Evolutionary conservation across 2,797 vertebrate species (phyloP).

Genomic region (Liparis tanakae): DNA sequence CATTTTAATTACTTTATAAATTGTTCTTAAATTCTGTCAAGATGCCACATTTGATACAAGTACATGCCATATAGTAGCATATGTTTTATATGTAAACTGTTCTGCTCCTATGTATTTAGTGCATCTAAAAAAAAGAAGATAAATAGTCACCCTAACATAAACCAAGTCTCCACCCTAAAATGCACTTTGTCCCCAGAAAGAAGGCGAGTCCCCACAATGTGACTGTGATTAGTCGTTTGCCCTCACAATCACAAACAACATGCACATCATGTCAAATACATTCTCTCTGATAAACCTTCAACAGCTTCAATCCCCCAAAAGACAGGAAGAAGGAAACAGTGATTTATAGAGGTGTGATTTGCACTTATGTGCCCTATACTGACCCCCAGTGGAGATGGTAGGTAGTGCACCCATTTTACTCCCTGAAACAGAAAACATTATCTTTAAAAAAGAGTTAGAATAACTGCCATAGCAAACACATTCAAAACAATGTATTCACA

Average conservation of each 20-base stretch:
- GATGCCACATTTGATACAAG: not conserved
- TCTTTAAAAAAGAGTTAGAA: not conserved
- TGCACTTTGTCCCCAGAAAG: not conserved
- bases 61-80: not conserved
- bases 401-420: conserved; percentile 13
- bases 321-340: not conserved
- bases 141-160: not conserved
- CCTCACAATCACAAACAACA: not conserved
- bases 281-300: not conserved
- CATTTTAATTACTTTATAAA: not conserved
- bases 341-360: not conserved
- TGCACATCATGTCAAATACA: not conserved
- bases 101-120: not conserved
- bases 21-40: not conserved
- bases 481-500: not conserved
- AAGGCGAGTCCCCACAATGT: not conserved
- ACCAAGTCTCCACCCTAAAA: not conserved
- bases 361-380: conserved; percentile 25
- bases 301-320: not conserved
- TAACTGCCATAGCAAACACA: not conserved
- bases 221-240: not conserved
- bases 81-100: not conserved
- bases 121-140: not conserved
- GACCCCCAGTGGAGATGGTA: conserved; percentile 58
- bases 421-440: not conserved